These are phyloP conservation scores for Scrobipalpa costella DNA, from an alignment of 2,888 invertebrate species.

Conservation along the genomic window DNA sequence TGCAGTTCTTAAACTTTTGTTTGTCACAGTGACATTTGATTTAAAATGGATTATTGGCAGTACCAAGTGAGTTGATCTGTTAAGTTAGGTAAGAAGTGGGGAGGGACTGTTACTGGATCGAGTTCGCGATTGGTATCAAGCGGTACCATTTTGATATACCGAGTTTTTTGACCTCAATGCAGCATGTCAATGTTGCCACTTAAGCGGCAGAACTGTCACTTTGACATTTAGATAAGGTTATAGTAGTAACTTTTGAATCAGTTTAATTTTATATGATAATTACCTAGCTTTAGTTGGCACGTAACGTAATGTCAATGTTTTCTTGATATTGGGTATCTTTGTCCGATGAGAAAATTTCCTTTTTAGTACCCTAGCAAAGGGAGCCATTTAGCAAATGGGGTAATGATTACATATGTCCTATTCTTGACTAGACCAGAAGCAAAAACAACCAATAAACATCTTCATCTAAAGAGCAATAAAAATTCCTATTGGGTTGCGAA, in stretches of 20 bases:
- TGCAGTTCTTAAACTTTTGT: slow-evolving; percentile 55
- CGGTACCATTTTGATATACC: slow-evolving; percentile 1
- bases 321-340: too few species aligned
- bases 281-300: not conserved
- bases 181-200: not conserved
- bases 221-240: not conserved
- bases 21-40: slow-evolving; percentile 53
- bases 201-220: not conserved
- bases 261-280: not conserved
- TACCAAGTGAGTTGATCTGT: slow-evolving; percentile 61
- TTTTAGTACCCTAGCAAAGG: too few species aligned
- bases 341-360: too few species aligned
- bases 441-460: slow-evolving; percentile 1
- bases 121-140: not conserved
- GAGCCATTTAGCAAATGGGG: too few species aligned
- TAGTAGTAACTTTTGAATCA: not conserved
- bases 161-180: slow-evolving; percentile 15
- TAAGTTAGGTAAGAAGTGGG: slow-evolving; percentile 21
- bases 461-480: slow-evolving; percentile 14
- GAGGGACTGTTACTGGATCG: not conserved
- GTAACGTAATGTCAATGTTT: too few species aligned
- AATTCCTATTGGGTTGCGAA: slow-evolving; percentile 5
- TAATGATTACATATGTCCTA: too few species aligned
- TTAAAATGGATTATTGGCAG: slow-evolving; percentile 58
- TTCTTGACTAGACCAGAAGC: slow-evolving; percentile 2